phyloP scores from a whole-genome alignment of 2,888 invertebrate species.

The Andricus curvator region DNA sequence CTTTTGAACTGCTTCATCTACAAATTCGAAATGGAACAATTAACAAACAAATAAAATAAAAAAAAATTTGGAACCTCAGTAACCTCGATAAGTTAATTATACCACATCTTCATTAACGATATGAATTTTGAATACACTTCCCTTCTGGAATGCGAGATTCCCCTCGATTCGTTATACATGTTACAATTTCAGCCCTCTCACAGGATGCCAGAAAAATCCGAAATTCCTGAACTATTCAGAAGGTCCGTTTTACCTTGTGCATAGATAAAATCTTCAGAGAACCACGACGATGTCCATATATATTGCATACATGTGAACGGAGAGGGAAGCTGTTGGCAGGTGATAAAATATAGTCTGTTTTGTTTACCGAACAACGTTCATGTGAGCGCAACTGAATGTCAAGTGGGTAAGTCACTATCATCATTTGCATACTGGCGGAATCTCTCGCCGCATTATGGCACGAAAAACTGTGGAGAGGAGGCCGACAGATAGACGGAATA shows the following conservation, averaged over 20 bases:
- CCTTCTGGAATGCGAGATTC: constrained; percentile 15
- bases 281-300: constrained; percentile 1
- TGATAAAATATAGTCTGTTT: constrained; percentile 52
- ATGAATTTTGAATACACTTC: background rate
- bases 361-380: constrained; percentile 40
- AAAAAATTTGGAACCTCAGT: background rate
- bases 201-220: background rate
- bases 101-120: background rate
- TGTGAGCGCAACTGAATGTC: constrained; percentile 45
- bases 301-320: background rate
- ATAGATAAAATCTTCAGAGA: constrained; percentile 17
- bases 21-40: background rate
- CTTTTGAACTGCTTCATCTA: background rate
- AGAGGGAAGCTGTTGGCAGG: constrained; percentile 44
- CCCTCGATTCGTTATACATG: constrained; percentile 8
- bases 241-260: constrained; percentile 13
- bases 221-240: background rate
- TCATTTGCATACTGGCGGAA: constrained; percentile 37
- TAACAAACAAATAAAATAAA: background rate
- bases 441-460: constrained; percentile 39
- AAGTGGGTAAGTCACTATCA: constrained; percentile 44
- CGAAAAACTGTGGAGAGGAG: constrained; percentile 46
- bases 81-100: background rate
- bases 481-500: constrained; percentile 47
- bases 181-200: background rate